phyloP scores from a whole-genome alignment of 2,888 invertebrate species.

The Phania funesta region DNA sequence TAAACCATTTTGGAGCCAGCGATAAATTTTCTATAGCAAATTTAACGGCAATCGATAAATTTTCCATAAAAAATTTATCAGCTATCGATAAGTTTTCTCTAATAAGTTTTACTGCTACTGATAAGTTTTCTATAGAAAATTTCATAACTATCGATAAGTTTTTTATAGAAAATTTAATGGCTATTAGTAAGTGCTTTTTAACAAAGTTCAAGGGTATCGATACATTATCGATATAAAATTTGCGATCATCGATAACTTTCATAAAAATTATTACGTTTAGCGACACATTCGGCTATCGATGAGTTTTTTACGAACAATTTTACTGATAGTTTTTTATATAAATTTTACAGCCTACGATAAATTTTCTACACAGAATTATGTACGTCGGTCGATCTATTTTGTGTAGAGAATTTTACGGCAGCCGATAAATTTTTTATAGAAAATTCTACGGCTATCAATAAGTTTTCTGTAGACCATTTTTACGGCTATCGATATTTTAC shows the following conservation, averaged over 20 bases:
- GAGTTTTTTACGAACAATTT: background rate
- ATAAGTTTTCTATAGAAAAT: background rate
- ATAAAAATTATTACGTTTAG: no score
- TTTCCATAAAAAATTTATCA: background rate
- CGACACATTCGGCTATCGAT: background rate
- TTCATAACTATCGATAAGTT: background rate
- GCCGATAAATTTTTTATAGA: background rate
- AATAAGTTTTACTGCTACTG: no score
- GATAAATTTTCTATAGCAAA: background rate
- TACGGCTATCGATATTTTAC: no score
- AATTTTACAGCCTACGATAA: no score
- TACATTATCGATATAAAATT: no score
- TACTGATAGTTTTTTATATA: background rate
- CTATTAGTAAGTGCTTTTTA: no score
- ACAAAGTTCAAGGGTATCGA: no score
- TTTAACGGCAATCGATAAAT: background rate
- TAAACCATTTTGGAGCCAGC: background rate
- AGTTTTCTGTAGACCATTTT: background rate
- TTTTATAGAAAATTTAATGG: background rate
- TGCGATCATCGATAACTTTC: background rate
- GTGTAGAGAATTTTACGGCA: no score
- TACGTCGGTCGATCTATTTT: no score
- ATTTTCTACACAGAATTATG: no score
- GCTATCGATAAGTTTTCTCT: no score
- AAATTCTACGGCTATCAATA: background rate